Conservation (phyloP, 2,113 vertebrate species). For the Hemiscyllium ocellatum region DNA sequence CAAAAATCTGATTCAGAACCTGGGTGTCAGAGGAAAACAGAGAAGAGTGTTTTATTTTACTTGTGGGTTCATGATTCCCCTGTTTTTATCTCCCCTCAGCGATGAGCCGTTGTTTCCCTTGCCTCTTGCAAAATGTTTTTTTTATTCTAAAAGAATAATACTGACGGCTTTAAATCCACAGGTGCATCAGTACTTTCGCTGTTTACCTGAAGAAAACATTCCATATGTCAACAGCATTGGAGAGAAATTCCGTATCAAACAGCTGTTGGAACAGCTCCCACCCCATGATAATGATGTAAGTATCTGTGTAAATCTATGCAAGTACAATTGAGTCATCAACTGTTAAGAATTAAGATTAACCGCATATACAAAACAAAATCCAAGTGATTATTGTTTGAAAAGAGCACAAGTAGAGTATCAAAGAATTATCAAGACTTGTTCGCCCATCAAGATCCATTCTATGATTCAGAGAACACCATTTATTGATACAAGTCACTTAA, state of each 20-base stretch:
- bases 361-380: background rate
- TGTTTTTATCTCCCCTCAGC: background rate
- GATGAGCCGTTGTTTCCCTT: background rate
- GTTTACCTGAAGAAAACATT: slow-evolving; percentile 33
- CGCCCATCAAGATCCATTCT: background rate
- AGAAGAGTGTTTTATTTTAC: background rate
- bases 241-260: slow-evolving; percentile 36
- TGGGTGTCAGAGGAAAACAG: background rate
- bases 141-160: background rate
- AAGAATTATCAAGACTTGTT: background rate
- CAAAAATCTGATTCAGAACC: background rate
- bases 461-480: background rate
- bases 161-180: background rate
- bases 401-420: no score
- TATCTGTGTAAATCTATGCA: background rate
- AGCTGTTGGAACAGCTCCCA: slow-evolving; percentile 35
- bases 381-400: background rate
- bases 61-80: background rate
- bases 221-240: slow-evolving; percentile 38
- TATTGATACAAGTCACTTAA: background rate
- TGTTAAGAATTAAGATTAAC: background rate
- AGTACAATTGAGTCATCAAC: background rate
- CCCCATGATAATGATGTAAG: slow-evolving; percentile 39
- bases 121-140: background rate
- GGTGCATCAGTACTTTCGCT: slow-evolving; percentile 38